phyloP scores from a whole-genome alignment of 2,113 vertebrate species.

The Anser brachyrhynchus region DNA sequence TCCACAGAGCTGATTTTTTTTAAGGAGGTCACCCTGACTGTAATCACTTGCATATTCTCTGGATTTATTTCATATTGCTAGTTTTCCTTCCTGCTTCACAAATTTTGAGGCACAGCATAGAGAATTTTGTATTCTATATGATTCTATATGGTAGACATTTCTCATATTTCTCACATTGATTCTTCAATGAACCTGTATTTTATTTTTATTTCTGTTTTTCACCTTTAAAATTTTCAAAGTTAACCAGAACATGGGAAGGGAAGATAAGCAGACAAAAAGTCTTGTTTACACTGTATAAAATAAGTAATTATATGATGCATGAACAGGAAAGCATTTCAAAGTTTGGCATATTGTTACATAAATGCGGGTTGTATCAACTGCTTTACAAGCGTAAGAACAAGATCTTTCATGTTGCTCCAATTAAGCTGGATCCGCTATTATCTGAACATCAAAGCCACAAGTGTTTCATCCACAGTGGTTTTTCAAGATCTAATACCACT shows the following conservation, averaged over 20 bases:
- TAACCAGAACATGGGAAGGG: neutral
- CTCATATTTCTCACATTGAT: neutral
- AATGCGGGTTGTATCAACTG: neutral
- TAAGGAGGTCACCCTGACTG: neutral
- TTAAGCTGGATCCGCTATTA: conserved; percentile 1
- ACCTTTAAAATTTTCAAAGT: neutral
- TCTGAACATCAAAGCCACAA: conserved; percentile 41
- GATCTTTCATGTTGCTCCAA: conserved; percentile 17
- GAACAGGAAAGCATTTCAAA: conserved; percentile 40
- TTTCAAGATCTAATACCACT: neutral
- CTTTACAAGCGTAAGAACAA: conserved; percentile 25
- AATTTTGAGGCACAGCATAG: neutral
- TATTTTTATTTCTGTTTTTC: neutral
- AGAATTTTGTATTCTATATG: neutral
- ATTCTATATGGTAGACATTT: neutral
- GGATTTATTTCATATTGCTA: neutral
- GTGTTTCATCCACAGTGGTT: neutral
- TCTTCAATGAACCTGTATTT: neutral
- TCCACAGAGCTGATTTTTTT: neutral
- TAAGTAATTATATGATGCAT: neutral
- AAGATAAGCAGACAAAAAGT: neutral
- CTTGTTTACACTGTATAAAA: neutral
- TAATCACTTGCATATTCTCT: neutral
- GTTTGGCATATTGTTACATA: neutral
- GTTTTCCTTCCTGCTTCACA: neutral